Conservation (phyloP, 1,140 invertebrate genomes). For the Diorhabda carinulata region DNA sequence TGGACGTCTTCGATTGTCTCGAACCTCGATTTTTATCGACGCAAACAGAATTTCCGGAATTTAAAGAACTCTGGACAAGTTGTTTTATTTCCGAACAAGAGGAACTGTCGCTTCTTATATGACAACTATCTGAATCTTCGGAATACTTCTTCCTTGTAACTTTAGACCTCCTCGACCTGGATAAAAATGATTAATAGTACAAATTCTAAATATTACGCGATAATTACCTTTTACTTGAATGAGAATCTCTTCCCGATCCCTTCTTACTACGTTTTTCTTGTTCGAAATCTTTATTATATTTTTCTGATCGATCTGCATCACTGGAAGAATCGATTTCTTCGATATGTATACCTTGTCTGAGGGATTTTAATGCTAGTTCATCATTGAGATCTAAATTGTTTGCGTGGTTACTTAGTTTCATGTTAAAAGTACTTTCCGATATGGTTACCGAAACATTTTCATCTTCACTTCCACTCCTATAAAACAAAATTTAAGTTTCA, state of each 20-base stretch:
- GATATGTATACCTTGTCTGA: slow-evolving; percentile 47
- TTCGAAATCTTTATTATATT: slow-evolving; percentile 28
- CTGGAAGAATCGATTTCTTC: slow-evolving; percentile 33
- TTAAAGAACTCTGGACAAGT: slow-evolving; percentile 50
- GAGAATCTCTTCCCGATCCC: slow-evolving; percentile 30
- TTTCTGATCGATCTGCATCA: slow-evolving; percentile 27
- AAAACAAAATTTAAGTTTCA: neutral
- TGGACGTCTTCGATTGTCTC: slow-evolving; percentile 42
- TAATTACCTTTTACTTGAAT: slow-evolving; percentile 31
- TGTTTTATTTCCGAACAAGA: slow-evolving; percentile 46
- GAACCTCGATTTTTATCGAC: slow-evolving; percentile 41
- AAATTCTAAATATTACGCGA: neutral
- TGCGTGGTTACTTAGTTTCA: slow-evolving; percentile 52
- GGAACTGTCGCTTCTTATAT: slow-evolving; percentile 39
- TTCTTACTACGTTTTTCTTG: slow-evolving; percentile 37
- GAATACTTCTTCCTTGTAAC: slow-evolving; percentile 28
- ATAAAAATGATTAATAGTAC: neutral
- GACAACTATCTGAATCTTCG: slow-evolving; percentile 29
- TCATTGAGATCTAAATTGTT: slow-evolving; percentile 54
- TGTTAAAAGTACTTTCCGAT: slow-evolving; percentile 53
- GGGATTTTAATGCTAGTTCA: slow-evolving; percentile 50
- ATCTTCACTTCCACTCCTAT: slow-evolving; percentile 52
- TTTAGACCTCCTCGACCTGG: slow-evolving; percentile 27
- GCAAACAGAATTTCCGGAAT: slow-evolving; percentile 49
- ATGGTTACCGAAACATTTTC: slow-evolving; percentile 52